phyloP scores from a whole-genome alignment of 2,797 vertebrate species.

The Chloroceryle amazona region DNA sequence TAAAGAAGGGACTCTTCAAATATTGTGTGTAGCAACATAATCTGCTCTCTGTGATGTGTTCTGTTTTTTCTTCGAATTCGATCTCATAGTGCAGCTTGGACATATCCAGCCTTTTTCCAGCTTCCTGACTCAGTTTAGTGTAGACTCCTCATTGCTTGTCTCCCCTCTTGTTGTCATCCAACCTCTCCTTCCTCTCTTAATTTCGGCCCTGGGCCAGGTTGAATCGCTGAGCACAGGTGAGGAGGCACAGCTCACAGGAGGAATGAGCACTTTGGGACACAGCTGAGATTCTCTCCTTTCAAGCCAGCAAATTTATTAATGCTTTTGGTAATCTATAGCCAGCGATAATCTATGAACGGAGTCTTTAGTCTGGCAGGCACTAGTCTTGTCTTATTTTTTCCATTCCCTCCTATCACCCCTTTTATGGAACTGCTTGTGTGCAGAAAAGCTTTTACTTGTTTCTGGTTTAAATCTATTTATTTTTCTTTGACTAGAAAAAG shows the following conservation, averaged over 20 bases:
- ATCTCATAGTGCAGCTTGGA: not conserved
- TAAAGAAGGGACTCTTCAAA: not conserved
- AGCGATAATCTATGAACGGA: not conserved
- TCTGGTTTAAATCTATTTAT: accelerated
- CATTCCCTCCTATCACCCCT: not conserved
- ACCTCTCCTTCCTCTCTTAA: not conserved
- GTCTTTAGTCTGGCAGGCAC: not conserved
- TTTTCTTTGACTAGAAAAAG: constrained; percentile 88
- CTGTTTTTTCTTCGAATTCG: not conserved
- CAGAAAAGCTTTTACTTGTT: not conserved
- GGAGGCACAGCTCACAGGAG: not conserved
- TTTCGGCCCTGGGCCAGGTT: not conserved
- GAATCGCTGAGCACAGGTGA: not conserved
- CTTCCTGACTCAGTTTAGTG: not conserved
- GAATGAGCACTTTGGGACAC: not conserved
- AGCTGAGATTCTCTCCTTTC: not conserved
- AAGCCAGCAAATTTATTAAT: not conserved
- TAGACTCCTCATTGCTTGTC: not conserved
- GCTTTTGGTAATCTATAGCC: not conserved
- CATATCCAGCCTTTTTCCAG: not conserved
- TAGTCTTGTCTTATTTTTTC: not conserved
- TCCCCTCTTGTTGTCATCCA: not conserved
- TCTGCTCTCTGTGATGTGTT: not conserved
- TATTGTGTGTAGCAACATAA: not conserved
- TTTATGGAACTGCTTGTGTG: not conserved